Conservation (phyloP, 92 coral and sea anemone genomes). For the Parazoanthus atlanticus region DNA sequence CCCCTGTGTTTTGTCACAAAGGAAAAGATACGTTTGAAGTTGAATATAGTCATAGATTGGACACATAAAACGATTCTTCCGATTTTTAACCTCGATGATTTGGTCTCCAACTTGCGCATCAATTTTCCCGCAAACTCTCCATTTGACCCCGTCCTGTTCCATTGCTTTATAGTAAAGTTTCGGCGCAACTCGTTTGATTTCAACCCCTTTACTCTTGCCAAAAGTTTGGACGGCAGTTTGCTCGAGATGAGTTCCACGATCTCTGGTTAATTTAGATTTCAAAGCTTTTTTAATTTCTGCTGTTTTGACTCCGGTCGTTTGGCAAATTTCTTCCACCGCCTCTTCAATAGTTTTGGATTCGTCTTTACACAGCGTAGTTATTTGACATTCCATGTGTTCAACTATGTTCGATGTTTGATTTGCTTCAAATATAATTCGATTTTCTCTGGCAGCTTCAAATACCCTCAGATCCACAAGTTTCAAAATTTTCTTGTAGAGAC, state of each 20-base stretch:
- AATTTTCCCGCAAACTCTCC: constrained; percentile 84
- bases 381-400: constrained; percentile 54
- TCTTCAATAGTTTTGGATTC: constrained; percentile 79
- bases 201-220: constrained; percentile 69
- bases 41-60: constrained; percentile 91
- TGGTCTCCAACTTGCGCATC: constrained; percentile 84
- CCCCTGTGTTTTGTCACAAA: constrained; percentile 75
- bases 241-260: constrained; percentile 89
- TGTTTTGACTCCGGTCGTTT: constrained; percentile 55
- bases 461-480: constrained; percentile 60
- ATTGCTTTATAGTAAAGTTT: constrained; percentile 56
- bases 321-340: constrained; percentile 81
- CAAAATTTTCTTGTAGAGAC: constrained; percentile 52
- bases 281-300: constrained; percentile 75
- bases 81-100: constrained; percentile 92
- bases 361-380: constrained; percentile 67
- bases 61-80: constrained; percentile 86
- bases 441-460: constrained; percentile 62
- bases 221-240: constrained; percentile 74
- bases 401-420: constrained; percentile 51
- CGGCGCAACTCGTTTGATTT: constrained; percentile 52
- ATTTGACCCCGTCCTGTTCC: constrained; percentile 73
- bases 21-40: constrained; percentile 85
- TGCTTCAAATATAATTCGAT: constrained; percentile 52
- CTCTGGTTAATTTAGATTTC: constrained; percentile 74